Percentiles rank a stretch among this genome's conserved stretches.
Evolutionary conservation across 2,797 vertebrate species (phyloP).

Genomic region (Peromyscus eremicus): DNA sequence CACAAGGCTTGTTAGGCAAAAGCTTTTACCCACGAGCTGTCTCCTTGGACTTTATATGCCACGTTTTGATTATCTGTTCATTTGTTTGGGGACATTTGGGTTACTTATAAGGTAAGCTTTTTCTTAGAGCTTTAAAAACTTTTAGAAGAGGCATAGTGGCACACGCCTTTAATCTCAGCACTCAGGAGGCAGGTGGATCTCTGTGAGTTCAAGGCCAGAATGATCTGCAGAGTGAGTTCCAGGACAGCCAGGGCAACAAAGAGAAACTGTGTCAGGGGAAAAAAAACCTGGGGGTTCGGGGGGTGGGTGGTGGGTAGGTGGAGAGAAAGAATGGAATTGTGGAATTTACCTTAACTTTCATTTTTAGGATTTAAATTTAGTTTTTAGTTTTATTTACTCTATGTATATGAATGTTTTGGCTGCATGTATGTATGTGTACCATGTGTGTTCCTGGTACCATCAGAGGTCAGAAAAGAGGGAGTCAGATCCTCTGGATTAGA

Average conservation of each 20-base stretch:
- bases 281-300: too few species aligned
- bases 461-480: not conserved
- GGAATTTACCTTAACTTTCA: not conserved
- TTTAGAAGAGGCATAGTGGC: not conserved
- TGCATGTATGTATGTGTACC: not conserved
- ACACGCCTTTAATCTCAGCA: not conserved
- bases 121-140: not conserved
- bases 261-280: not conserved
- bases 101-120: not conserved
- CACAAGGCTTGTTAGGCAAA: not conserved
- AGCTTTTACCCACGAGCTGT: not conserved
- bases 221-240: not conserved
- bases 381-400: not conserved
- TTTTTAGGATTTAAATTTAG: conserved; percentile 28
- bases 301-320: too few species aligned
- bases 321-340: conserved; percentile 10
- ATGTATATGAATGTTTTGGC: not conserved
- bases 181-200: too few species aligned
- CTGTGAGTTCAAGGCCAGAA: not conserved
- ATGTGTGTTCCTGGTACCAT: not conserved
- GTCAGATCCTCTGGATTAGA: too few species aligned
- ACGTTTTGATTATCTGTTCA: not conserved
- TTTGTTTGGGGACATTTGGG: not conserved
- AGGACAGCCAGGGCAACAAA: not conserved
- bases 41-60: not conserved